Evolutionary conservation across 1,140 invertebrate species (phyloP).

Genomic region (Eurytemora carolleeae): DNA sequence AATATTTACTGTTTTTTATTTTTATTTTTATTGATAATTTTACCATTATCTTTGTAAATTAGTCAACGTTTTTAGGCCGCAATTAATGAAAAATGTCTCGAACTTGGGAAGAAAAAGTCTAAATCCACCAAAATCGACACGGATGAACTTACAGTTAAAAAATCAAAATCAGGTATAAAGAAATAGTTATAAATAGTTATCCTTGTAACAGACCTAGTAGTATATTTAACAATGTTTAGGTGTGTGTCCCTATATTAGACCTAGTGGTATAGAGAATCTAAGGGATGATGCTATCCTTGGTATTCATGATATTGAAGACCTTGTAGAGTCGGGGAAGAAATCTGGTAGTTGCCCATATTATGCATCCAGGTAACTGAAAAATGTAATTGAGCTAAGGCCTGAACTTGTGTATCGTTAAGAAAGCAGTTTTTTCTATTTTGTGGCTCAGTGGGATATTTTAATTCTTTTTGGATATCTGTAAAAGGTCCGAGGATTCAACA

Average conservation of each 20-base stretch:
- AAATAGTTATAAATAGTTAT: constrained; percentile 21
- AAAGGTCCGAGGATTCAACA: too few species aligned
- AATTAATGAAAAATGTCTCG: constrained; percentile 44
- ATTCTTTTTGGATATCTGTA: too few species aligned
- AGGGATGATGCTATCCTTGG: constrained; percentile 34
- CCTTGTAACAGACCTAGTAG: not conserved
- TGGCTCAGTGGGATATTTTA: too few species aligned
- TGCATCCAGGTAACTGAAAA: constrained; percentile 33
- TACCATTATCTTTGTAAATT: constrained; percentile 2
- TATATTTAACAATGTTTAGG: constrained; percentile 21
- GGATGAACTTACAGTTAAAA: constrained; percentile 33
- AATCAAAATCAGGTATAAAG: constrained; percentile 27
- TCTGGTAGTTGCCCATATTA: constrained; percentile 76
- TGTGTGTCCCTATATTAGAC: constrained; percentile 46
- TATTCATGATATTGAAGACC: constrained; percentile 71
- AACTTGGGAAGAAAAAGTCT: constrained; percentile 47
- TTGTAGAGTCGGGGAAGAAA: constrained; percentile 44
- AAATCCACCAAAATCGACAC: constrained; percentile 34
- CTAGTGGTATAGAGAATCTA: constrained; percentile 38
- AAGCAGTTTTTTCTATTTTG: too few species aligned
- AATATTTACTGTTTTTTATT: too few species aligned
- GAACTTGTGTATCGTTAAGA: too few species aligned
- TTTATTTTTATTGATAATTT: too few species aligned
- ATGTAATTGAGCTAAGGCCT: too few species aligned
- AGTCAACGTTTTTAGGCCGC: constrained; percentile 5